Evolutionary conservation across 2,888 invertebrate genomes (phyloP).

Genomic region (Drosophila lacicola): DNA sequence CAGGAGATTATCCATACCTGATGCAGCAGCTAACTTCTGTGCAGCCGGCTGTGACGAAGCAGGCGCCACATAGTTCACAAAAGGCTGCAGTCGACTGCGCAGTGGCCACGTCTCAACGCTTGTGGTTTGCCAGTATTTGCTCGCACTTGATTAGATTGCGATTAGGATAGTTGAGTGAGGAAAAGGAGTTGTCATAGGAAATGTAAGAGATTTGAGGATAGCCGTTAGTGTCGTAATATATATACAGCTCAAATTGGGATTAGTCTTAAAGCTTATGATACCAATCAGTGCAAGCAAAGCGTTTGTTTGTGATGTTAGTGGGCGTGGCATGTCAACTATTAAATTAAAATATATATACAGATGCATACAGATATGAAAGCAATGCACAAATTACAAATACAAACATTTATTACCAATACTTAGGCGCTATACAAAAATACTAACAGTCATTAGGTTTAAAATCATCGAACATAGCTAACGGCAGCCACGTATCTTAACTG

Average conservation of each 20-base stretch:
- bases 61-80: slow-evolving; percentile 29
- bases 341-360: slow-evolving; percentile 30
- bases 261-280: slow-evolving; percentile 13
- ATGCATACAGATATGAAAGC: slow-evolving; percentile 47
- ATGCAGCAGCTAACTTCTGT: slow-evolving; percentile 7
- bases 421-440: slow-evolving; percentile 64
- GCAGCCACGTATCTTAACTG: slow-evolving; percentile 18
- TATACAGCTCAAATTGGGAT: slow-evolving; percentile 36
- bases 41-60: slow-evolving; percentile 14
- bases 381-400: slow-evolving; percentile 63
- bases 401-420: slow-evolving; percentile 73
- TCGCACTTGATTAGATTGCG: slow-evolving; percentile 43
- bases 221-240: slow-evolving; percentile 52
- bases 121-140: slow-evolving; percentile 76
- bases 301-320: slow-evolving; percentile 26
- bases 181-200: slow-evolving; percentile 37
- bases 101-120: slow-evolving; percentile 81
- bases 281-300: slow-evolving; percentile 31
- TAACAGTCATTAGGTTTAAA: slow-evolving; percentile 58
- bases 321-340: slow-evolving; percentile 23
- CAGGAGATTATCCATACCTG: not conserved
- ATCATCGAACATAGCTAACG: slow-evolving; percentile 41
- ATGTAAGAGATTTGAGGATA: slow-evolving; percentile 63
- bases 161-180: slow-evolving; percentile 36
- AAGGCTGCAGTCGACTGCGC: slow-evolving; percentile 33